These are phyloP conservation scores for Pontoporia blainvillei DNA, from an alignment of 2,113 vertebrate genomes.

Conservation along the genomic window DNA sequence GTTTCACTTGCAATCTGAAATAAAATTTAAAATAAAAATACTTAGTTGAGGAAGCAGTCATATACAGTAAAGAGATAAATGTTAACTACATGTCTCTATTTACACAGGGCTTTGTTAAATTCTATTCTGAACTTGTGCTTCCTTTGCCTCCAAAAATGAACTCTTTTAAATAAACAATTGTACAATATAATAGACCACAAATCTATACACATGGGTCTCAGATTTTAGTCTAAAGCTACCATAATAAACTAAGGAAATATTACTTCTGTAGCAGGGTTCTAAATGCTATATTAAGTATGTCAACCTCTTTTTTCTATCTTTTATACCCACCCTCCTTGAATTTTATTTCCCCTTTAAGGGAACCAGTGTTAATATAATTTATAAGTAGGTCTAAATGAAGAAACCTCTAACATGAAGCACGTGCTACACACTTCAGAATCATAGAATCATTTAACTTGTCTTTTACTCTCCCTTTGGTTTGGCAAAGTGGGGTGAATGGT, in stretches of 20 bases:
- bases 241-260: not conserved
- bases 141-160: not conserved
- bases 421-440: not conserved
- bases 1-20: constrained; percentile 98
- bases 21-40: constrained; percentile 57
- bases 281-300: not conserved
- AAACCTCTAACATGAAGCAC: not conserved
- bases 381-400: not conserved
- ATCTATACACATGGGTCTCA: not conserved
- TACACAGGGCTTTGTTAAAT: constrained; percentile 8
- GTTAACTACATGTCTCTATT: not conserved
- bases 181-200: not conserved
- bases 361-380: not conserved
- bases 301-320: constrained; percentile 4
- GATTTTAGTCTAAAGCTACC: not conserved
- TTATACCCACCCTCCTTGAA: not conserved
- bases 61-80: not conserved
- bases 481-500: not conserved
- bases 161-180: constrained; percentile 26
- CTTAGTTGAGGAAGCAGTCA: constrained; percentile 36
- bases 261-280: not conserved
- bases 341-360: not conserved
- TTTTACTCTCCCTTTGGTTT: not conserved
- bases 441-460: constrained; percentile 13
- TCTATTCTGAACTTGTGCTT: not conserved